Percentiles rank a stretch among this genome's conserved stretches.
phyloP scores from a whole-genome alignment of 2,888 invertebrate genomes.

The Neoitamus cyanurus region DNA sequence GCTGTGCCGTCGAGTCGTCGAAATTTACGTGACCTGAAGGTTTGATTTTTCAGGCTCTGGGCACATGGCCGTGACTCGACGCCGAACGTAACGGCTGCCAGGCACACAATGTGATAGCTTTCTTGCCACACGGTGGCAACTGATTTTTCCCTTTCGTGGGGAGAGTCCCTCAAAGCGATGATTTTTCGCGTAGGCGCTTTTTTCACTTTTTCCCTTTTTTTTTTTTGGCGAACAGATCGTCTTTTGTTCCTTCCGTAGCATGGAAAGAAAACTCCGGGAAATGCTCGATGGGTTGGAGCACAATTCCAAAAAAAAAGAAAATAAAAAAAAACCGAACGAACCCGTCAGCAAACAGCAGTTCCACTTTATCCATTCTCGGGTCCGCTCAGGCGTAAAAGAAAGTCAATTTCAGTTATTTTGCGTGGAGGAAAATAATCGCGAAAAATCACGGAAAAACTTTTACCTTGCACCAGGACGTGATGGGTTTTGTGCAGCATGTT shows the following conservation, averaged over 20 bases:
- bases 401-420: conserved; percentile 1
- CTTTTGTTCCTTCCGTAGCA: neutral
- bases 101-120: neutral
- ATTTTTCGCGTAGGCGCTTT: neutral
- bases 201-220: neutral
- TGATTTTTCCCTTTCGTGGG: neutral
- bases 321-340: neutral
- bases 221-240: neutral
- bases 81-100: neutral
- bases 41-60: neutral
- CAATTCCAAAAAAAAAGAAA: neutral
- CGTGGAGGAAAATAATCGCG: neutral
- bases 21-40: neutral
- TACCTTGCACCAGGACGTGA: neutral
- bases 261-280: neutral
- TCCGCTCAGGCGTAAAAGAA: neutral
- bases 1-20: neutral
- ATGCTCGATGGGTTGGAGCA: neutral
- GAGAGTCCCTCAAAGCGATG: neutral
- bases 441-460: neutral
- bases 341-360: neutral
- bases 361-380: neutral
- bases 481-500: neutral
- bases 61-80: neutral
- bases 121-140: neutral